Evolutionary conservation across 2,888 invertebrate genomes (phyloP).

Genomic region (Eurytoma californica): DNA sequence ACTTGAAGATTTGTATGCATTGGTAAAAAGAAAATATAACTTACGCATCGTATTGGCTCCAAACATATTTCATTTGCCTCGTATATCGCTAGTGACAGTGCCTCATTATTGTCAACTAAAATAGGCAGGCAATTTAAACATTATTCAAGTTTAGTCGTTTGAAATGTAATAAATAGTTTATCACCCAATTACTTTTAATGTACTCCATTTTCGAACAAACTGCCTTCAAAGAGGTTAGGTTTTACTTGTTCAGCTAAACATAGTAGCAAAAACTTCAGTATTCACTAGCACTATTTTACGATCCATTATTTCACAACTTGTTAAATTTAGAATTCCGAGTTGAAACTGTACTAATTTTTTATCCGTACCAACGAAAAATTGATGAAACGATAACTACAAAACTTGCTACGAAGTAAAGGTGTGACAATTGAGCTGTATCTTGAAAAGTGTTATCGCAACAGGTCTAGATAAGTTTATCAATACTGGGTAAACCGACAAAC

Average conservation of each 20-base stretch:
- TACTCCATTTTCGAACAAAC: slow-evolving; percentile 23
- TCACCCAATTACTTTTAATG: slow-evolving; percentile 25
- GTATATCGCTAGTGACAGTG: slow-evolving; percentile 13
- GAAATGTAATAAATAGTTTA: no score
- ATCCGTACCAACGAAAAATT: no score
- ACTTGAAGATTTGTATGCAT: neutral
- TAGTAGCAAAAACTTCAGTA: neutral
- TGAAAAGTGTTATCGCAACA: slow-evolving; percentile 15
- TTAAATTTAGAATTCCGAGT: neutral
- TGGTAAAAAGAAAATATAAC: slow-evolving; percentile 6
- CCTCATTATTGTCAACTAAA: slow-evolving; percentile 1
- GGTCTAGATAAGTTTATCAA: slow-evolving; percentile 37
- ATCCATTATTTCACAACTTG: neutral
- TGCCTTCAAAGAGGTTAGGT: no score
- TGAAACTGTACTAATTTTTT: no score
- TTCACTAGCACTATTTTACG: neutral
- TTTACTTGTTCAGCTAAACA: no score
- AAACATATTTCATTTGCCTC: slow-evolving; percentile 38
- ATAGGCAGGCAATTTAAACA: no score
- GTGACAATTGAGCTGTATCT: slow-evolving; percentile 1
- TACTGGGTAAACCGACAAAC: neutral
- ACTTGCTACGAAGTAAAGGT: neutral
- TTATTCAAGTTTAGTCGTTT: no score
- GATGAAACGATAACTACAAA: neutral
- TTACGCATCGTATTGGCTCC: slow-evolving; percentile 41